A percentile compares a stretch with the other conserved stretches of the same genome.
Conservation (phyloP, 1,140 invertebrate species). For the Oryzaephilus surinamensis region DNA sequence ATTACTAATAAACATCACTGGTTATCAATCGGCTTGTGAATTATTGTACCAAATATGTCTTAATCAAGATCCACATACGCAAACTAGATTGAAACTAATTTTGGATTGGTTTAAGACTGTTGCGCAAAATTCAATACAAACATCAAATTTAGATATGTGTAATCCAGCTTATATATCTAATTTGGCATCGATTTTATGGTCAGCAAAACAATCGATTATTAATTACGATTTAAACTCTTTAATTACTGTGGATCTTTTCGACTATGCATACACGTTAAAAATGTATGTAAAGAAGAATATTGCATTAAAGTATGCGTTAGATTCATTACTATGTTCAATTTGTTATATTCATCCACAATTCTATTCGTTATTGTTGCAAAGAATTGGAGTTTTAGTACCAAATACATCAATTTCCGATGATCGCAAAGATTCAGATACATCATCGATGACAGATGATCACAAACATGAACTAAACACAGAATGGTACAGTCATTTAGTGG, state of each 20-base stretch:
- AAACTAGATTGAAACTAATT: conserved; percentile 44
- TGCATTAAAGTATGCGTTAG: conserved; percentile 67
- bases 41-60: conserved; percentile 64
- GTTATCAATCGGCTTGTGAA: conserved; percentile 62
- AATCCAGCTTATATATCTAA: conserved; percentile 52
- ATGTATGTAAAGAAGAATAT: conserved; percentile 45
- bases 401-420: conserved; percentile 51
- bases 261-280: conserved; percentile 68
- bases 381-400: conserved; percentile 56
- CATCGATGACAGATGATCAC: conserved; percentile 59
- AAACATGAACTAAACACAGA: conserved; percentile 47
- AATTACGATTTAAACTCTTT: conserved; percentile 52
- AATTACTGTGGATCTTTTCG: conserved; percentile 58
- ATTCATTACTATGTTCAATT: conserved; percentile 68
- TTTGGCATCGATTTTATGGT: conserved; percentile 73
- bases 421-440: conserved; percentile 42
- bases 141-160: conserved; percentile 27
- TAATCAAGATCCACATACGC: conserved; percentile 35
- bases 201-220: conserved; percentile 49
- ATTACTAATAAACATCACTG: conserved; percentile 28
- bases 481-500: conserved; percentile 42
- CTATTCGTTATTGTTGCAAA: conserved; percentile 61
- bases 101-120: conserved; percentile 51
- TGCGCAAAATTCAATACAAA: conserved; percentile 35
- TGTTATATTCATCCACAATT: conserved; percentile 70